Base-by-base conservation (phyloP, 2,888 invertebrate genomes). In the Lasioglossum marginatum region DNA sequence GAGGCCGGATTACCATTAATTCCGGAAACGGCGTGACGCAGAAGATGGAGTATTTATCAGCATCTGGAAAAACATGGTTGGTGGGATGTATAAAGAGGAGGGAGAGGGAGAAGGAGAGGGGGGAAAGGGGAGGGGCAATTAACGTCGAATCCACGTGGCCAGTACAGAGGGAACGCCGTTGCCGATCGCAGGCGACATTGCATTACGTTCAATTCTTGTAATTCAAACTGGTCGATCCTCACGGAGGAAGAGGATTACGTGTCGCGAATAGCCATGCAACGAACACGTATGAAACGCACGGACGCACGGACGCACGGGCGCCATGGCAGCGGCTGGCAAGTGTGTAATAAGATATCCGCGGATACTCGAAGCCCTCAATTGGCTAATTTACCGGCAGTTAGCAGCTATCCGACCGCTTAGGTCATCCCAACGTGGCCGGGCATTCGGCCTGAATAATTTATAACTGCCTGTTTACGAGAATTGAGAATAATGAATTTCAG, bases 281-380 rank as follows among this genome's bases (percentile, higher is more conserved):
- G 91, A 88, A 82, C 87, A 90, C 90, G 91, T 90, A 92, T 31
- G 63, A 31, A 63, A 90, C 90, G 91, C 90, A 89, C 93, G 93
- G 93, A 90, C 90, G 91, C 90, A 89, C 93, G 93, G 93, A 90
- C 90, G 91, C 89, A 89, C 93, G 93, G 93, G 93, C 93, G 93
- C 93, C 92, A 93, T 93, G 90, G 92, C 88, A 90, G 91, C 90
- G 77, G 90, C 92, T 90, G 92, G 92, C 93, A 93, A 94, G 94
- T 93, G 93, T 95, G 95, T 95, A 95, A 95, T 95, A 95, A 95
- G 95, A 95, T 95, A 95, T 95, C 95, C 95, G 95, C 95, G 95
- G 95, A 95, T 95, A 95, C 95, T 95, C 95, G 95, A 95, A 95
- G 95, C 94, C 94, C 95, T 95, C 95, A 95, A 95, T 95, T 95